Evolutionary conservation across 2,888 invertebrate genomes (phyloP).

Genomic region (Pelosia muscerda): DNA sequence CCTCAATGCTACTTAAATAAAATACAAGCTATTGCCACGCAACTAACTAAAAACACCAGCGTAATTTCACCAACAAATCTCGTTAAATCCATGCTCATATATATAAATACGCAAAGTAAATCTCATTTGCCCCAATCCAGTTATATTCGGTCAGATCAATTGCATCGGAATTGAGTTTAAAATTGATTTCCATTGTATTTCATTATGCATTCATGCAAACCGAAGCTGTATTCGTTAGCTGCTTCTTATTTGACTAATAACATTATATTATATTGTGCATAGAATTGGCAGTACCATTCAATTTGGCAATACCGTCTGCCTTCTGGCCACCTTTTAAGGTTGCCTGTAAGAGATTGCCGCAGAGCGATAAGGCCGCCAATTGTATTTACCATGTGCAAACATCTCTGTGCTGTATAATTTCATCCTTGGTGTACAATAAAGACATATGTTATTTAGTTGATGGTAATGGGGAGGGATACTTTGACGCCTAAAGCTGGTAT

Average conservation of each 20-base stretch:
- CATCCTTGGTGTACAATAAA: no score
- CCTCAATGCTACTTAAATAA: no score
- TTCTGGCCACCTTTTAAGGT: no score
- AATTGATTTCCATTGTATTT: slow-evolving; percentile 45
- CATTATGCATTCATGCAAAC: slow-evolving; percentile 42
- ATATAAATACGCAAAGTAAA: slow-evolving; percentile 23
- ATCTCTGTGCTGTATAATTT: no score
- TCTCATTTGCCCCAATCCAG: slow-evolving; percentile 38
- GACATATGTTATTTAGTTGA: no score
- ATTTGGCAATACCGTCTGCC: no score
- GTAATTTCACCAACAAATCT: neutral
- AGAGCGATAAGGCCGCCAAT: no score
- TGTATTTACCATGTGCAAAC: no score
- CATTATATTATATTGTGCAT: neutral
- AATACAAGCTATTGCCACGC: neutral
- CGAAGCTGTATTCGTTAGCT: slow-evolving; percentile 27
- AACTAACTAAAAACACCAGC: neutral
- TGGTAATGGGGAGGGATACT: no score
- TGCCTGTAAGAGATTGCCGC: no score
- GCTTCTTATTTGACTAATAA: neutral
- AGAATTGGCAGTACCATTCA: no score
- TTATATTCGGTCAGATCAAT: slow-evolving; percentile 50
- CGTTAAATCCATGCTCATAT: neutral
- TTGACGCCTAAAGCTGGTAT: no score
- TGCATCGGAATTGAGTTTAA: slow-evolving; percentile 54